Percentiles rank a stretch among this genome's conserved stretches.
Evolutionary conservation across 2,797 vertebrate genomes (phyloP).

Genomic region (Enteromius viviparus): DNA sequence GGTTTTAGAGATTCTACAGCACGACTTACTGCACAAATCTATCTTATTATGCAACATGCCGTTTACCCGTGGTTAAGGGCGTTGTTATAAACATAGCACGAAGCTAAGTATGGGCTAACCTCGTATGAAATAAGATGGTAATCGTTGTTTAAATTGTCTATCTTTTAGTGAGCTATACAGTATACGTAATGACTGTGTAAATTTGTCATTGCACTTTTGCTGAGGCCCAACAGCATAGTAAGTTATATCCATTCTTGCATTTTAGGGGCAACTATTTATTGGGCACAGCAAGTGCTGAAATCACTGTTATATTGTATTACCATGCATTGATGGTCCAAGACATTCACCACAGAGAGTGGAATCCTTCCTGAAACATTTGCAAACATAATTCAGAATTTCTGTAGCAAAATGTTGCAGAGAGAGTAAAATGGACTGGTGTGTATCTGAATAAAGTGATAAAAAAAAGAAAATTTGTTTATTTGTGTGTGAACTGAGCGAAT

Average conservation of each 20-base stretch:
- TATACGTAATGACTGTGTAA: not conserved
- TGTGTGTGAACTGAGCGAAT: constrained; percentile 55
- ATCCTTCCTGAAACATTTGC: constrained; percentile 38
- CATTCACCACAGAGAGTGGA: constrained; percentile 42
- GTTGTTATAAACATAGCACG: constrained; percentile 61
- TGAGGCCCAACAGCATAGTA: not conserved
- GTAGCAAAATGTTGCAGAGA: not conserved
- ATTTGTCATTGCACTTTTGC: not conserved
- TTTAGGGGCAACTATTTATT: not conserved
- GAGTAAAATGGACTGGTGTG: not conserved
- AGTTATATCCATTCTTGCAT: not conserved
- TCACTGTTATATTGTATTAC: not conserved
- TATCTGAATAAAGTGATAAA: constrained; percentile 24
- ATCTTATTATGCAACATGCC: constrained; percentile 65
- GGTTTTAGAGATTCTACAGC: constrained; percentile 60
- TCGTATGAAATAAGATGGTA: not conserved
- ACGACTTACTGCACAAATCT: constrained; percentile 62
- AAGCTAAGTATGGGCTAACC: not conserved
- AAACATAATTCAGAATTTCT: constrained; percentile 1
- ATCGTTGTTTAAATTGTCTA: not conserved
- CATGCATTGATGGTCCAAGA: constrained; percentile 10
- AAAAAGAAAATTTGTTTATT: constrained; percentile 6
- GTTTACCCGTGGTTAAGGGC: constrained; percentile 59
- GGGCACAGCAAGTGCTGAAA: not conserved
- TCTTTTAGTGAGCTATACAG: not conserved